phyloP scores from a whole-genome alignment of 35 echinoderm and acorn worm species.

The Ptychodera flava region DNA sequence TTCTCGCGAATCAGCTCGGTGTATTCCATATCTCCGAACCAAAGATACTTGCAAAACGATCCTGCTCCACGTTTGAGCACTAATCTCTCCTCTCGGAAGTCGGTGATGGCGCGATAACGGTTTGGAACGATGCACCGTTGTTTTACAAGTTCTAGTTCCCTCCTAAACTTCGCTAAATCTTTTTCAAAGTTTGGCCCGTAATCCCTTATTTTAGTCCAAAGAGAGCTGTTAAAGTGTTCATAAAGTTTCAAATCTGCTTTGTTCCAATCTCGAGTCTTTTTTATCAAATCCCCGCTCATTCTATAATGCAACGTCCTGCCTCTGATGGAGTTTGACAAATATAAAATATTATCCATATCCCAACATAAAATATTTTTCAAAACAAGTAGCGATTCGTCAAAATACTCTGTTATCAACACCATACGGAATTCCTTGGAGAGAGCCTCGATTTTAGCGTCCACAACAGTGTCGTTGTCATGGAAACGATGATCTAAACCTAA shows the following conservation, averaged over 20 bases:
- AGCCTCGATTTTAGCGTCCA: neutral
- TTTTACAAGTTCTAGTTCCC: neutral
- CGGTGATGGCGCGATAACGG: neutral
- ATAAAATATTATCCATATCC: conserved; percentile 17
- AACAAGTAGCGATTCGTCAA: conserved; percentile 31
- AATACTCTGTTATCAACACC: conserved; percentile 34
- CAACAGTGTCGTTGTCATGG: conserved; percentile 27
- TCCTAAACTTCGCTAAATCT: conserved; percentile 25
- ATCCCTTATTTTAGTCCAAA: conserved; percentile 41
- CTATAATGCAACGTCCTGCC: neutral
- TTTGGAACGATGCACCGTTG: conserved; percentile 8
- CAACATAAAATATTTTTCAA: conserved; percentile 24
- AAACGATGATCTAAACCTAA: conserved; percentile 52
- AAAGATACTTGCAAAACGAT: conserved; percentile 14
- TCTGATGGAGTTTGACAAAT: conserved; percentile 11
- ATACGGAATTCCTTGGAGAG: conserved; percentile 12
- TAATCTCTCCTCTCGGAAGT: conserved; percentile 26
- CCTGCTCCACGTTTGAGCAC: conserved; percentile 8
- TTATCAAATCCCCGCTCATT: neutral
- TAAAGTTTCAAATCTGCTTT: conserved; percentile 35
- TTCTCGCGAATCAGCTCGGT: neutral
- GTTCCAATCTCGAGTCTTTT: conserved; percentile 35
- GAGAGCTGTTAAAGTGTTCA: conserved; percentile 37
- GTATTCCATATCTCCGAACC: conserved; percentile 10
- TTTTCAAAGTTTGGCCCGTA: conserved; percentile 34